Percentiles rank a stretch among this genome's conserved stretches.
Conservation (phyloP, 1,140 invertebrate genomes). For the Neocloeon triangulifer region DNA sequence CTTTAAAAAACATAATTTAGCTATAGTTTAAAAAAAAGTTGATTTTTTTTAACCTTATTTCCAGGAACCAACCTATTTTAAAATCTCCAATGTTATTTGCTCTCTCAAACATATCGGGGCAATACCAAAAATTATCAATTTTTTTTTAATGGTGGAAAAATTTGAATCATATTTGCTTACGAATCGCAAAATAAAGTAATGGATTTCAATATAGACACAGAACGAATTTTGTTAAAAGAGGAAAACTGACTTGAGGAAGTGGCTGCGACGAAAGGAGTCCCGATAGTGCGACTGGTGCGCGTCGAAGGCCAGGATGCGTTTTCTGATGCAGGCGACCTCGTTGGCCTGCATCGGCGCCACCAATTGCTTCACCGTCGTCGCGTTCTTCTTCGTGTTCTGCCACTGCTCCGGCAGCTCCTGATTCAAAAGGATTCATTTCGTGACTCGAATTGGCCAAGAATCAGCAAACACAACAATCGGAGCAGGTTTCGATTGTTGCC, state of each 20-base stretch:
- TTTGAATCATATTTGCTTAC: background rate
- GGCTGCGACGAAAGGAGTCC: constrained; percentile 49
- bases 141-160: background rate
- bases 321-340: constrained; percentile 73
- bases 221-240: background rate
- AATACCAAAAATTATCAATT: no score
- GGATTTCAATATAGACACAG: background rate
- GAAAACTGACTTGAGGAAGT: constrained; percentile 16
- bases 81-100: no score
- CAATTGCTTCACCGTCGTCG: constrained; percentile 74
- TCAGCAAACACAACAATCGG: no score
- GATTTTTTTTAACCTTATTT: no score
- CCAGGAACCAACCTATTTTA: no score
- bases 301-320: constrained; percentile 69
- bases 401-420: constrained; percentile 88
- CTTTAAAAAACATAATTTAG: no score
- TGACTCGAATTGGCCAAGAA: no score
- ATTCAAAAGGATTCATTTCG: no score
- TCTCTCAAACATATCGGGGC: no score
- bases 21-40: no score
- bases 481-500: no score
- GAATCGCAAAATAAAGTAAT: no score
- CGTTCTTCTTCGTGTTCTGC: constrained; percentile 85
- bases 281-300: constrained; percentile 59
- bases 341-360: constrained; percentile 86